Base-by-base conservation (phyloP, 2,797 vertebrate species). In the Melanogrammus aeglefinus region DNA sequence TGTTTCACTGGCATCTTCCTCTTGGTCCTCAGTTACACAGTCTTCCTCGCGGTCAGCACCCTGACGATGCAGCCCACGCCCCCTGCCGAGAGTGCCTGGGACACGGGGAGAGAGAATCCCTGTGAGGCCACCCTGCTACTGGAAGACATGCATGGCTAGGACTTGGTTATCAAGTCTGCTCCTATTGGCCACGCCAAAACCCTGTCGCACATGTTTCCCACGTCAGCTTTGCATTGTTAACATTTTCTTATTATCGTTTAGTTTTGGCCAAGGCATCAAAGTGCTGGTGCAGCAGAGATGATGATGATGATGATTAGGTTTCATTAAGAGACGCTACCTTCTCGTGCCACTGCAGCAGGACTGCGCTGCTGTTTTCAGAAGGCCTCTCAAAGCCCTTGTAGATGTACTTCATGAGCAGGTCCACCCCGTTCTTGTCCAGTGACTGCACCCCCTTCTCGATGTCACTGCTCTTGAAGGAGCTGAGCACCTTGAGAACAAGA, bases 351-450 rank as follows among this genome's bases (percentile, higher is more conserved):
- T 98, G 98, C 88, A 99, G 86, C 31, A 99, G 92, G 78, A 98
- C 92, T 0, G 98, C 97, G 0, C 98, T 99, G 94, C 96, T 99
- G 89, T 99, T 99, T 87, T 99, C 98, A 0, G 97, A 98, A 6
- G 98, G 98, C 82, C 89, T 96, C 92, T 99, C 98, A 0, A 99
- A 99, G 83, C 98, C 98, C 91, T 98, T 99, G 94, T 99, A 99
- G 93, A 99, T 99, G 91, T 99, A 99, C 88, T 99, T 99, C 98
- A 99, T 99, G 75, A 99, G 94, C 83, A 99, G 96, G 89, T 99
- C 98, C 57, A 99, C 95, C 0, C 95, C 93, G 0, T 95, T 97
- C 91, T 97, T 97, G 90, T 99, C 98, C 81, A 99, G 93, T 0
- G 97, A 97, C 88, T 98, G 97, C 79, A 99, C 97, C 0, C 94